Conservation (phyloP, 2,113 vertebrate species). For the Suricata suricatta region DNA sequence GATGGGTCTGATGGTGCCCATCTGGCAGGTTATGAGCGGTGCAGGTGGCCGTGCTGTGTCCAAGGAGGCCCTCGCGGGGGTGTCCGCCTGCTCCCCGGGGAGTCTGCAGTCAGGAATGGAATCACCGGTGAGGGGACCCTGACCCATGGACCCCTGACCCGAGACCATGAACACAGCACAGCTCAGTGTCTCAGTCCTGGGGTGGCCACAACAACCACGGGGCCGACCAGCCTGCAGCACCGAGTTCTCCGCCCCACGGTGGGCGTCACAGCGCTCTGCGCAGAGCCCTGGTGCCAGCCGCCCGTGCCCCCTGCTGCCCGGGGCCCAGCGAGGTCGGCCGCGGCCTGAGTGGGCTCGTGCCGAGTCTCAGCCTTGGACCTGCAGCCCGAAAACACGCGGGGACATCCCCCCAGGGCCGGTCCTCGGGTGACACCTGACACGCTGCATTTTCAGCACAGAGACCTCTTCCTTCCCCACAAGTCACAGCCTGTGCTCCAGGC, state of each 20-base stretch:
- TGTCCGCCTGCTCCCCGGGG: background rate
- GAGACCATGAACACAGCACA: too few species aligned
- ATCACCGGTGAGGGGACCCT: accelerated
- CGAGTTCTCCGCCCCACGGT: too few species aligned
- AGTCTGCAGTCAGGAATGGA: background rate
- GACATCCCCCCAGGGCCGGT: background rate
- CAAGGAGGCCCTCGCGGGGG: accelerated
- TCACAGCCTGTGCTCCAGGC: background rate
- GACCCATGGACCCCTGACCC: background rate
- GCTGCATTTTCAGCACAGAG: background rate
- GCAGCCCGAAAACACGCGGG: background rate
- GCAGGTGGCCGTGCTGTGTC: accelerated
- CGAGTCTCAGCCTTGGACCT: too few species aligned
- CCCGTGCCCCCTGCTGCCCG: too few species aligned
- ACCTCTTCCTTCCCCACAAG: background rate
- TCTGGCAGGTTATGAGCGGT: background rate
- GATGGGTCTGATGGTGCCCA: background rate
- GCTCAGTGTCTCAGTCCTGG: accelerated
- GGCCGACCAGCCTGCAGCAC: too few species aligned
- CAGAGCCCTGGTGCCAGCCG: too few species aligned
- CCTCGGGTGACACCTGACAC: too few species aligned
- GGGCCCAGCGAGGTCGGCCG: too few species aligned
- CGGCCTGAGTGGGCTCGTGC: too few species aligned
- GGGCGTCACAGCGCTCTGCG: too few species aligned
- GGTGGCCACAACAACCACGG: accelerated